Evolutionary conservation across 2,797 vertebrate genomes (phyloP).

Genomic region (Myotis pilosus): DNA sequence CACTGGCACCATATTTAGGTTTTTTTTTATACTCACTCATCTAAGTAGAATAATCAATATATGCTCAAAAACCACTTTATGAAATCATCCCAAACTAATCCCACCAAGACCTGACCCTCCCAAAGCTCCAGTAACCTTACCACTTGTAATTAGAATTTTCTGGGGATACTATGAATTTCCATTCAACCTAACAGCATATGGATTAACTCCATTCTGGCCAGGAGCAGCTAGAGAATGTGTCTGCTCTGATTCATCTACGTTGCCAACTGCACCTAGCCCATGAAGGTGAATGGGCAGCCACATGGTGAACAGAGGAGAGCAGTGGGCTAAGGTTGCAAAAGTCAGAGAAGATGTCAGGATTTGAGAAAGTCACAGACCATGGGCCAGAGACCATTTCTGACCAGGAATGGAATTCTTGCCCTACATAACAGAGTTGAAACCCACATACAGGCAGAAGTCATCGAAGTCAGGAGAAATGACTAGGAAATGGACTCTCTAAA

Average conservation of each 20-base stretch:
- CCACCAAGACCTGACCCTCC: slow-evolving; percentile 5
- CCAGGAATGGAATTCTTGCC: neutral
- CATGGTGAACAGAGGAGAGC: neutral
- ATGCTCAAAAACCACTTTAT: neutral
- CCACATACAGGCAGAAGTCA: neutral
- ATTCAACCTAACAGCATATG: neutral
- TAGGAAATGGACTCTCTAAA: neutral
- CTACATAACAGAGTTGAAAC: neutral
- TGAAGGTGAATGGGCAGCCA: slow-evolving; percentile 7
- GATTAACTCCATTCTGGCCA: neutral
- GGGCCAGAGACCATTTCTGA: neutral
- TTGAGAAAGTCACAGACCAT: neutral
- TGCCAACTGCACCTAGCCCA: slow-evolving; percentile 20
- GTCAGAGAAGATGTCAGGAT: slow-evolving; percentile 9
- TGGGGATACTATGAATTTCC: slow-evolving; percentile 14
- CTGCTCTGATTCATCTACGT: neutral
- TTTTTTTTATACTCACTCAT: neutral
- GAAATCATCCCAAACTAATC: slow-evolving; percentile 38
- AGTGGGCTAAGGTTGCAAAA: neutral
- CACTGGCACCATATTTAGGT: neutral
- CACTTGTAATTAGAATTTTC: slow-evolving; percentile 30
- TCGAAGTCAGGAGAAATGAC: slow-evolving; percentile 1
- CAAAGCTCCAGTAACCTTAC: neutral
- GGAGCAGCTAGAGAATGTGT: neutral
- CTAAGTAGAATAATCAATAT: slow-evolving; percentile 29